Evolutionary conservation across 2,888 invertebrate species (phyloP), one percentile per base, ranked within the genome.

Genomic region (Thereva nobilitata): DNA sequence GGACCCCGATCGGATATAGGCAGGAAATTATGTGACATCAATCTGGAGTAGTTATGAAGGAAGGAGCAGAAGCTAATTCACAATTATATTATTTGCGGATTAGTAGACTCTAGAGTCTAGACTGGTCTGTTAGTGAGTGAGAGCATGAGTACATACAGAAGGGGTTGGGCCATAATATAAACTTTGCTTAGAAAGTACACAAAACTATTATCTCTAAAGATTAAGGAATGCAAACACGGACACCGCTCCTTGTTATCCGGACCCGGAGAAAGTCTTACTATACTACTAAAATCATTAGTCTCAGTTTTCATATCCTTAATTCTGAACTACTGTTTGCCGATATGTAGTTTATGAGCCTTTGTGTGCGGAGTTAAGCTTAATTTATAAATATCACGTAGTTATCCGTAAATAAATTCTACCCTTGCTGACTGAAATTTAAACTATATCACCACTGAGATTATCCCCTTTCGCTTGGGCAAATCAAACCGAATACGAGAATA

Each of bases 11-110:
- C 64, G 67, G 57, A 67, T 64, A 56, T 50, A 49, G 64, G 50
- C 9, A 63, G 63, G 49, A 67, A 67, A 67, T 64, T 67, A 64
- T 55, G 49, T 12, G 56, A 41, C 67, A 56, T 67, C 67, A 64
- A 64, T 67, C 54, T 49, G 55, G 23, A 12, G 34, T 52, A 52
- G 52, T 52, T 6, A 52, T 35, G 52, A 10, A 7, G 8, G 35
- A 5, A 52, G 35, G 52, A 35, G 52, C 52, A 52, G 7, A 52
- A 34, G 34, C 52, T 34, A 12, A 52, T n/a, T 35, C 52, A 34
- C 35, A 52, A 52, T 52, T 52, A 52, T 52, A 52, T 52, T 52
- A 52, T 52, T 52, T 52, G 52, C 35, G 52, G 52, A 9, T 35
- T 8, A 34, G 52, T 52, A 34, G 23, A 23, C 23, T 23, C 23